Conservation (phyloP, 2,797 vertebrate species). For the Atherinosoma microstoma region DNA sequence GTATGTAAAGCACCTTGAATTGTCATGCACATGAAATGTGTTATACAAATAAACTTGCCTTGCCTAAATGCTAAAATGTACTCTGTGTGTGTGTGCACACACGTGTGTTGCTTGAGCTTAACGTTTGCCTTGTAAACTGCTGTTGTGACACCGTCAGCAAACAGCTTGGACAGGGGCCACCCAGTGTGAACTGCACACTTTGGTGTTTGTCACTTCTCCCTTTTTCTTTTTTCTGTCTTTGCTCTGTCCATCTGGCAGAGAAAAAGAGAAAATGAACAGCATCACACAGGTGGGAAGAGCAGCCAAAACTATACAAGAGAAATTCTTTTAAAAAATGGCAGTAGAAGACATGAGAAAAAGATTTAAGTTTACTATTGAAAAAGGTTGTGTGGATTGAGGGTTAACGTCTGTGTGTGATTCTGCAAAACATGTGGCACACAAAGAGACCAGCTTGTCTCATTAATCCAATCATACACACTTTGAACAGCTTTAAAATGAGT, state of each 20-base stretch:
- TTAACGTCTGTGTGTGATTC: slow-evolving; percentile 26
- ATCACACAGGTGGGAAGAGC: slow-evolving; percentile 42
- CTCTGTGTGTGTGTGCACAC: slow-evolving; percentile 1
- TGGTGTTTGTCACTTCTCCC: slow-evolving; percentile 36
- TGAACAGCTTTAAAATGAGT: slow-evolving; percentile 49
- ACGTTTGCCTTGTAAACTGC: slow-evolving; percentile 45
- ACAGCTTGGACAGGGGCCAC: slow-evolving; percentile 71
- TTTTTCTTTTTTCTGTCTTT: slow-evolving; percentile 29
- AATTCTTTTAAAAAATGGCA: background rate
- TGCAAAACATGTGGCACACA: slow-evolving; percentile 52
- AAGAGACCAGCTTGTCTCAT: slow-evolving; percentile 47
- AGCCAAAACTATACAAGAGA: slow-evolving; percentile 18
- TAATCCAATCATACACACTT: slow-evolving; percentile 49
- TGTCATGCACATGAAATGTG: too few relatives aligned
- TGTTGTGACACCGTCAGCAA: slow-evolving; percentile 55
- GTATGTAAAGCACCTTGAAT: too few relatives aligned
- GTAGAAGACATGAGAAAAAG: slow-evolving; percentile 8
- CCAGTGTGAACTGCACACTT: slow-evolving; percentile 55
- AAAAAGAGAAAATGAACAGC: slow-evolving; percentile 34
- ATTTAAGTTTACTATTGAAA: slow-evolving; percentile 16
- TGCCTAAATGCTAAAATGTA: slow-evolving; percentile 23
- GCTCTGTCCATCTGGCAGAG: slow-evolving; percentile 63
- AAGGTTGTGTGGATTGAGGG: slow-evolving; percentile 27
- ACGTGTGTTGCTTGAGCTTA: slow-evolving; percentile 15
- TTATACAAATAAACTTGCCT: too few relatives aligned